phyloP scores from a whole-genome alignment of 2,888 invertebrate species.

The Harpalus rufipes region DNA sequence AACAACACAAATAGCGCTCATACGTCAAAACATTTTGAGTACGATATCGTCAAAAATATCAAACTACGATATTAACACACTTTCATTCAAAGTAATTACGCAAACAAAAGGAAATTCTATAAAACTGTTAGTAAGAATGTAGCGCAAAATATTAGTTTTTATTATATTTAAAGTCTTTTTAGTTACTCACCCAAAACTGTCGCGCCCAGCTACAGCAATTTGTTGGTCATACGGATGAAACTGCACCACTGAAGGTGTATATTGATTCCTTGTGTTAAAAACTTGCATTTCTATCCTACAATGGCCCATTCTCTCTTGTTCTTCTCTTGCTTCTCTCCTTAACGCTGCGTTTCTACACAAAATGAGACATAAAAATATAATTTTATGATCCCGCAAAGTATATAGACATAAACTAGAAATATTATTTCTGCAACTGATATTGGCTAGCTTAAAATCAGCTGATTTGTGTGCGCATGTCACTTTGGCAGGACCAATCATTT shows the following conservation, averaged over 20 bases:
- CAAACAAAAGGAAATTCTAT: background rate
- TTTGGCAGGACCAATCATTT: no score
- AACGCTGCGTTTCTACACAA: constrained; percentile 83
- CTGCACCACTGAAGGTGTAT: constrained; percentile 87
- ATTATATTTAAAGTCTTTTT: background rate
- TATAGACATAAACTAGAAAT: no score
- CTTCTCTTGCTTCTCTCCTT: constrained; percentile 83
- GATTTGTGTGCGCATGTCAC: no score
- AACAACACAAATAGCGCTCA: no score
- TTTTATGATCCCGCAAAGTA: no score
- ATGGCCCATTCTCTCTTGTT: constrained; percentile 80
- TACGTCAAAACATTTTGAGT: no score
- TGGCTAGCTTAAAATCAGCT: no score
- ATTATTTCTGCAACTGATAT: no score
- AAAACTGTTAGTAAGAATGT: background rate
- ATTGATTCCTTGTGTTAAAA: constrained; percentile 89
- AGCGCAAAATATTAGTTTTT: background rate
- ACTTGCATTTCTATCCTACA: constrained; percentile 89
- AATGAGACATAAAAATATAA: no score
- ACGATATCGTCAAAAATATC: no score
- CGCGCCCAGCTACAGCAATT: constrained; percentile 91
- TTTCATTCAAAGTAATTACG: no score
- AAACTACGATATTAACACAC: no score
- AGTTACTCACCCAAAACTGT: constrained; percentile 84
- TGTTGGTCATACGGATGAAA: constrained; percentile 96